phyloP scores from a whole-genome alignment of 1,140 invertebrate genomes.

The Eubasilissa regina region DNA sequence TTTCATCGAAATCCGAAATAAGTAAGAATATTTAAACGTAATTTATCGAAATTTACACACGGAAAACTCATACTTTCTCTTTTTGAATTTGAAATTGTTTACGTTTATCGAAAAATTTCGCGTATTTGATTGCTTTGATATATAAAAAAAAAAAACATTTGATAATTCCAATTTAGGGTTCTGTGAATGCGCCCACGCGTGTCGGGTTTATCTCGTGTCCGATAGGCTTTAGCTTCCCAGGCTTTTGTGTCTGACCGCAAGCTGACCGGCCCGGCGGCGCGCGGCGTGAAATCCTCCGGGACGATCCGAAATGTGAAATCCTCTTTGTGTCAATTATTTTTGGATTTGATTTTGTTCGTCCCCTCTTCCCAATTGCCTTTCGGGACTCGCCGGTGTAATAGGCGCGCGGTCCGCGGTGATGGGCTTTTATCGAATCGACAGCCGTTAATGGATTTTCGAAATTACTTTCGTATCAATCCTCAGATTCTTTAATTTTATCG shows the following conservation, averaged over 20 bases:
- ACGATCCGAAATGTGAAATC: constrained; percentile 32
- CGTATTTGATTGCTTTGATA: no score
- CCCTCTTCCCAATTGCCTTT: constrained; percentile 29
- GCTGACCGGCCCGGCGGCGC: not conserved
- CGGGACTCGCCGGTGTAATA: constrained; percentile 6
- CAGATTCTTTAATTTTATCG: no score
- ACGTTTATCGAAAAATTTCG: no score
- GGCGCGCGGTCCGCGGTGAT: constrained; percentile 5
- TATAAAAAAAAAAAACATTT: no score
- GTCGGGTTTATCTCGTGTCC: not conserved
- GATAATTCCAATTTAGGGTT: not conserved
- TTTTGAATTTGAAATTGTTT: no score
- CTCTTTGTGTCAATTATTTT: constrained; percentile 40
- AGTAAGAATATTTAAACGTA: no score
- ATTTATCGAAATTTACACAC: no score
- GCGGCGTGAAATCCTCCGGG: constrained; percentile 15
- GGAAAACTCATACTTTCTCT: no score
- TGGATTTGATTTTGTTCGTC: constrained; percentile 35
- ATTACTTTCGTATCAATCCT: not conserved
- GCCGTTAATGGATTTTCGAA: constrained; percentile 47
- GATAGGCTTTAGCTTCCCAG: constrained; percentile 8
- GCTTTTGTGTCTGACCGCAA: constrained; percentile 13
- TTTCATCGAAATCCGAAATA: no score
- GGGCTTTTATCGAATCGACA: constrained; percentile 37
- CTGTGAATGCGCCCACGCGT: not conserved